Conservation (phyloP, 2,113 vertebrate species). For the Eidolon helvum region DNA sequence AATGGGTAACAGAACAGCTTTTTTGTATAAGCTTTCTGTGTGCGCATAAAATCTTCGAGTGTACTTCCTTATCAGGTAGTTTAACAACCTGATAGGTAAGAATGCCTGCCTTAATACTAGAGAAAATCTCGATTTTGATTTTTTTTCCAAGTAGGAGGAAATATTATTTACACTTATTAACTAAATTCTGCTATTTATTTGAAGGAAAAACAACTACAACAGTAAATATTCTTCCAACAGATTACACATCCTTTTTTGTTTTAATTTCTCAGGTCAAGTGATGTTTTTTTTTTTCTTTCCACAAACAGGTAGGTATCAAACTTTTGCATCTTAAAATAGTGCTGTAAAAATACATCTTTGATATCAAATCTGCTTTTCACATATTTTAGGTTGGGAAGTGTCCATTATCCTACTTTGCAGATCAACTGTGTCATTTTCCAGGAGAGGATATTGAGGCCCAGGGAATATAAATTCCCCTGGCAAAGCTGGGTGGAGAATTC, state of each 20-base stretch:
- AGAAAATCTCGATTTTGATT: neutral
- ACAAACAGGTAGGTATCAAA: neutral
- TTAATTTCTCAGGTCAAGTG: neutral
- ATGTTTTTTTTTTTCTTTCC: accelerated
- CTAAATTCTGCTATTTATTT: neutral
- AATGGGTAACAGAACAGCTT: neutral
- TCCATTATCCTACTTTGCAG: neutral
- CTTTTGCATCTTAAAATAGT: neutral
- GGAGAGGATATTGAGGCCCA: neutral
- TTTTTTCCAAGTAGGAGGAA: neutral
- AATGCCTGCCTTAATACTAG: neutral
- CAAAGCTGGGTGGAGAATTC: neutral
- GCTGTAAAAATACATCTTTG: neutral
- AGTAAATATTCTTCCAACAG: neutral
- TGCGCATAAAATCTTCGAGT: neutral
- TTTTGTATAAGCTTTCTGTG: neutral
- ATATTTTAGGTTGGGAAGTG: neutral
- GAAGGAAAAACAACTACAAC: neutral
- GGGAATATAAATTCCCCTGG: neutral
- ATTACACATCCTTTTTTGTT: neutral
- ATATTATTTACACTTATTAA: neutral
- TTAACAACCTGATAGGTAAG: neutral
- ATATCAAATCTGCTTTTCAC: neutral
- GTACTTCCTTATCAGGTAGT: neutral
- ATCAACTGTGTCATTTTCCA: neutral